Conservation (phyloP, 1,140 invertebrate species). For the Anthonomus grandis region DNA sequence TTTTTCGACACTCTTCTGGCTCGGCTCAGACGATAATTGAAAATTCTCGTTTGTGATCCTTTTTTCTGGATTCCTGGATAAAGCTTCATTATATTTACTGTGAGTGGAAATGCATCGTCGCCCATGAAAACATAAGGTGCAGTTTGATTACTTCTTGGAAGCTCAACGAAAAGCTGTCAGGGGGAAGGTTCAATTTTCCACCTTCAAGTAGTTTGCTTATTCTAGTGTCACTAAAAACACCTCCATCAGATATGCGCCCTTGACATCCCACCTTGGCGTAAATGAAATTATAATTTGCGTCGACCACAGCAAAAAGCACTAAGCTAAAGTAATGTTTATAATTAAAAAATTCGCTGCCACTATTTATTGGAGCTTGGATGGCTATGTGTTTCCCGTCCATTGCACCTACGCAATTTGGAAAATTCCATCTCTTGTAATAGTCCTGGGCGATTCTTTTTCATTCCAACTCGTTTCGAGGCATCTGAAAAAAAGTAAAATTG, state of each 20-base stretch:
- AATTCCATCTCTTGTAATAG: slow-evolving; percentile 4
- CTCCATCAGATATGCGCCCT: neutral
- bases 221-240: neutral
- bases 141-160: neutral
- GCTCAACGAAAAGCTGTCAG: neutral
- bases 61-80: neutral
- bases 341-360: neutral
- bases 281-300: neutral
- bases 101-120: neutral
- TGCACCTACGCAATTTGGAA: too few species aligned
- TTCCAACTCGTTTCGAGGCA: slow-evolving; percentile 4
- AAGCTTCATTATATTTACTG: neutral
- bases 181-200: neutral
- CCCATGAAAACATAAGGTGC: neutral
- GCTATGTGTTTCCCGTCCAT: neutral
- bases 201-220: neutral
- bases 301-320: neutral
- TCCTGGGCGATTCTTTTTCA: neutral
- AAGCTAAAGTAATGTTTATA: neutral
- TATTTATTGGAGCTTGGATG: too few species aligned
- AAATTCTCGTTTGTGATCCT: neutral
- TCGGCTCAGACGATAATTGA: too few species aligned
- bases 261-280: neutral
- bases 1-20: neutral
- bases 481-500: slow-evolving; percentile 1